Conservation (phyloP, 2,113 vertebrate genomes). For the Misgurnus mizolepis region DNA sequence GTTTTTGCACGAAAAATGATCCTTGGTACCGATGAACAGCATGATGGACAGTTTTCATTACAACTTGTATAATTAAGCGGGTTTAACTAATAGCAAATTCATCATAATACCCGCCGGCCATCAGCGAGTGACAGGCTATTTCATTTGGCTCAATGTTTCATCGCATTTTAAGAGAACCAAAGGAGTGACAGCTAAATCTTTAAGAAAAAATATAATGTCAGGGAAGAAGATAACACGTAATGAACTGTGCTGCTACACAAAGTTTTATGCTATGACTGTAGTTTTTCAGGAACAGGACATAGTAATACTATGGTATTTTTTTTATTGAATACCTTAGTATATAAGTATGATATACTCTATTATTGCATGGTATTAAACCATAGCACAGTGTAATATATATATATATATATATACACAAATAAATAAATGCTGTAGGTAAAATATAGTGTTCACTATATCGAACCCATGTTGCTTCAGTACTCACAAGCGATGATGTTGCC, state of each 20-base stretch:
- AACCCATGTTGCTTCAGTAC: constrained; percentile 66
- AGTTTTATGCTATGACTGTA: not conserved
- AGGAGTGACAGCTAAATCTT: constrained; percentile 57
- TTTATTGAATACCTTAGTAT: not conserved
- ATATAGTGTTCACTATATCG: not conserved
- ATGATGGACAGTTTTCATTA: constrained; percentile 76
- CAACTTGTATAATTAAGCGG: constrained; percentile 69
- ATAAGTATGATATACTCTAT: too few relatives aligned
- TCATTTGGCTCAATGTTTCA: constrained; percentile 64
- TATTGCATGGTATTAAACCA: too few relatives aligned
- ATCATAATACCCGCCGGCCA: constrained; percentile 72
- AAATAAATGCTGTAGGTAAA: too few relatives aligned
- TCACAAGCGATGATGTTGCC: constrained; percentile 99
- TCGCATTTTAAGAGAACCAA: constrained; percentile 59
- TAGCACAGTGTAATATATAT: too few relatives aligned
- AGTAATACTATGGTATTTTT: not conserved
- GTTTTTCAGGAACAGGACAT: not conserved
- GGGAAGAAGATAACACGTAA: constrained; percentile 9
- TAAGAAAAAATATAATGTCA: constrained; percentile 50
- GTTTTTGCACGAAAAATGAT: constrained; percentile 64
- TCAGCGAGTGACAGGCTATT: constrained; percentile 69
- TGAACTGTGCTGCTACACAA: not conserved
- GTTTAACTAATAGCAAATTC: constrained; percentile 73
- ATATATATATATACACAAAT: too few relatives aligned
- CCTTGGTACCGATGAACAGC: constrained; percentile 63